phyloP scores from a whole-genome alignment of 2,888 invertebrate genomes.

The Chrysomela aeneicollis region DNA sequence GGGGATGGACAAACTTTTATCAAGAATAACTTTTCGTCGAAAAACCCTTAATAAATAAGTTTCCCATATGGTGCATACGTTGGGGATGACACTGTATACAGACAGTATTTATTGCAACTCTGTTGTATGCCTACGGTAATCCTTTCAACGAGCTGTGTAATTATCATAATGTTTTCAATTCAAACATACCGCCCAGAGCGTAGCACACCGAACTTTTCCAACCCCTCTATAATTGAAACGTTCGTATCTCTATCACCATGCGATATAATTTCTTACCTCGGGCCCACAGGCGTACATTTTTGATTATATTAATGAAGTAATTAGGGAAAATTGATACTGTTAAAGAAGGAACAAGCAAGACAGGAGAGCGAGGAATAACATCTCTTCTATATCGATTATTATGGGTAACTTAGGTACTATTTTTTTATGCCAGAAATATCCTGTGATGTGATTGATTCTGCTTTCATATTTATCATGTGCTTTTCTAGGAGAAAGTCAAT shows the following conservation, averaged over 20 bases:
- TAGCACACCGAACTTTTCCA: background rate
- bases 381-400: too few species aligned
- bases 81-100: too few species aligned
- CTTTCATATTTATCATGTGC: too few species aligned
- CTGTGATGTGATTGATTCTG: too few species aligned
- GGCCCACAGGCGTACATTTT: background rate
- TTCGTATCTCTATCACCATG: constrained; percentile 5
- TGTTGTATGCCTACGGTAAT: background rate
- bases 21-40: too few species aligned
- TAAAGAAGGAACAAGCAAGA: background rate
- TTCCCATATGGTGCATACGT: too few species aligned
- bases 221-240: background rate
- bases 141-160: background rate
- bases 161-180: background rate
- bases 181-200: background rate
- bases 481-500: too few species aligned
- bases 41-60: too few species aligned
- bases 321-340: constrained; percentile 16
- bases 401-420: too few species aligned
- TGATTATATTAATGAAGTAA: constrained; percentile 13
- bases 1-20: too few species aligned
- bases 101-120: too few species aligned
- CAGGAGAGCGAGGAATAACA: background rate
- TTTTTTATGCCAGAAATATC: too few species aligned
- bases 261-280: background rate